Percentiles rank a stretch among this genome's conserved stretches.
Conservation (phyloP, 2,888 invertebrate species). For the Macrosiphum euphorbiae region DNA sequence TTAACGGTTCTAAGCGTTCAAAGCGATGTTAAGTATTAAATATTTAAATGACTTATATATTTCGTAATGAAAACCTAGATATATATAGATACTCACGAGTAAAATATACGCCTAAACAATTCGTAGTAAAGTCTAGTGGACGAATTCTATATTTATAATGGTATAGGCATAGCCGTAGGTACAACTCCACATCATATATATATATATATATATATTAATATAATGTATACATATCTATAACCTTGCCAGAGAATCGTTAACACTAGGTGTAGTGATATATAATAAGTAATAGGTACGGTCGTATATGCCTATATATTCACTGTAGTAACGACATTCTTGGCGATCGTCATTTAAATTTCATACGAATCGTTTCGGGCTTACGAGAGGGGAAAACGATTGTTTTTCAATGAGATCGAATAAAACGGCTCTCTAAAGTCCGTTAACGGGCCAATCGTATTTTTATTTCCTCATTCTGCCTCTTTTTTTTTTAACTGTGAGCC, state of each 20-base stretch:
- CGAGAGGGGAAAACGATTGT: not conserved
- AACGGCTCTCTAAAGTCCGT: constrained; percentile 28
- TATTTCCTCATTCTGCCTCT: not conserved
- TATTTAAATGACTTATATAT: not conserved
- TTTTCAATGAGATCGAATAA: constrained; percentile 34
- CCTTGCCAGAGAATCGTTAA: not conserved
- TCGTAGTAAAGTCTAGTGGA: not conserved
- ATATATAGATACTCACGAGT: not conserved
- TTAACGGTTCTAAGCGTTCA: not conserved
- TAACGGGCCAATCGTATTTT: not conserved
- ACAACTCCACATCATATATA: not conserved
- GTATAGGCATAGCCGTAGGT: not conserved
- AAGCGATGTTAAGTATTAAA: not conserved
- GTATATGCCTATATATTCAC: not conserved
- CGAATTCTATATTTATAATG: not conserved
- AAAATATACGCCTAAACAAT: not conserved
- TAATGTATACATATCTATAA: not conserved
- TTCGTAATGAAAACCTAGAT: not conserved
- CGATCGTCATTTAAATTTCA: not conserved
- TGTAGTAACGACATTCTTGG: not conserved
- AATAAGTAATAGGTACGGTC: not conserved
- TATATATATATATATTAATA: not conserved
- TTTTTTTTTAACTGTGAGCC: not conserved
- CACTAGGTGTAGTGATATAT: not conserved
- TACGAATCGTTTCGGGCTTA: not conserved